A percentile compares a stretch with the other conserved stretches of the same genome.
These are phyloP conservation scores for Malurus melanocephalus DNA, from an alignment of 2,113 vertebrate species.

Conservation along the genomic window DNA sequence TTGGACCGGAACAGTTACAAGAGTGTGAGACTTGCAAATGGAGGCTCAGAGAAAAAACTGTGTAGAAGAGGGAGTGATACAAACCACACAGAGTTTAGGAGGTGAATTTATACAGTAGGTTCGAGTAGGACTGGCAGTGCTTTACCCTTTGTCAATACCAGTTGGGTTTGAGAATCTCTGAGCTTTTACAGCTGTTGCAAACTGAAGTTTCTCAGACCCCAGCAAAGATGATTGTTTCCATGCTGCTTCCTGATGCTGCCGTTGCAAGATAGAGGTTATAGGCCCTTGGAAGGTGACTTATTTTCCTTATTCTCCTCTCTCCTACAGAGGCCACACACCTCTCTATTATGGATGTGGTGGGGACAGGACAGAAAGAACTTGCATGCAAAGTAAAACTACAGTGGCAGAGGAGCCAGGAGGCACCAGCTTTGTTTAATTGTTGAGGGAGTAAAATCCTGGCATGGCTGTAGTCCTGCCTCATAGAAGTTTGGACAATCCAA, in stretches of 20 bases:
- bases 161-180: background rate
- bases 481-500: background rate
- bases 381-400: background rate
- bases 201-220: background rate
- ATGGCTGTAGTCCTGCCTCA: background rate
- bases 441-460: background rate
- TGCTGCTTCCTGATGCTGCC: background rate
- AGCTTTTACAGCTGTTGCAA: background rate
- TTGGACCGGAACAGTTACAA: background rate
- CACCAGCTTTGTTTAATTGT: background rate
- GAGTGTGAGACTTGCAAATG: background rate
- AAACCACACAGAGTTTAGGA: background rate
- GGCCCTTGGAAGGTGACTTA: background rate
- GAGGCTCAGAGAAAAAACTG: background rate
- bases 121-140: background rate
- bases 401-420: background rate
- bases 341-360: background rate
- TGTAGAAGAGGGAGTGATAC: background rate
- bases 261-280: background rate
- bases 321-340: background rate
- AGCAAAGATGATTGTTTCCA: background rate
- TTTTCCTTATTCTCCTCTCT: too few relatives aligned
- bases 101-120: background rate
- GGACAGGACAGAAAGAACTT: background rate
- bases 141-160: background rate